A percentile compares a stretch with the other conserved stretches of the same genome.
phyloP scores from a whole-genome alignment of 2,797 vertebrate species.

The Melanotaenia nigrans region DNA sequence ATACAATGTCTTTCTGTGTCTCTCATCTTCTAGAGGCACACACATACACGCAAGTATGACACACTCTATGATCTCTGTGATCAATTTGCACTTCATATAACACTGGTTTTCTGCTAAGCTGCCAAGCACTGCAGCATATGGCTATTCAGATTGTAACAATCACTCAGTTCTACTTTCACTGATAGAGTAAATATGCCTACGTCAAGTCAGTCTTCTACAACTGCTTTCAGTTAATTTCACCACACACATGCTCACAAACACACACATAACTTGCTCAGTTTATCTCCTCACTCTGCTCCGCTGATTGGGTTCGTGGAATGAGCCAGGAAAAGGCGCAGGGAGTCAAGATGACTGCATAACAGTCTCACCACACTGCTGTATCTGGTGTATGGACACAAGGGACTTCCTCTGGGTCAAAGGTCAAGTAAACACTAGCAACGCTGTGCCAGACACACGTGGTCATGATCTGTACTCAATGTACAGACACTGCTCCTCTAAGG shows the following conservation, averaged over 20 bases:
- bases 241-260: constrained; percentile 26
- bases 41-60: constrained; percentile 35
- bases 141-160: constrained; percentile 58
- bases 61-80: constrained; percentile 42
- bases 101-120: constrained; percentile 29
- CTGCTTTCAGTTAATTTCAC: constrained; percentile 25
- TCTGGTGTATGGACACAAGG: constrained; percentile 53
- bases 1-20: constrained; percentile 37
- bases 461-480: constrained; percentile 29
- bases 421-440: constrained; percentile 61
- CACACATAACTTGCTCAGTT: constrained; percentile 27
- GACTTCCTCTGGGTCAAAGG: constrained; percentile 60
- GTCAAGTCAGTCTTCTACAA: constrained; percentile 59
- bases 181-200: constrained; percentile 47
- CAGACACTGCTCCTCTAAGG: constrained; percentile 29
- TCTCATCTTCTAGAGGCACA: constrained; percentile 25
- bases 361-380: constrained; percentile 43
- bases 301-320: constrained; percentile 46
- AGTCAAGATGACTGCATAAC: constrained; percentile 49
- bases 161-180: constrained; percentile 57
- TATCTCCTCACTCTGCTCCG: constrained; percentile 48
- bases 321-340: constrained; percentile 35
- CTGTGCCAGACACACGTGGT: constrained; percentile 45
- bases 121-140: constrained; percentile 38
- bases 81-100: constrained; percentile 35